Evolutionary conservation across 2,888 invertebrate species (phyloP), one percentile per base, ranked within the genome.

Genomic region (Caenorhabditis becei): DNA sequence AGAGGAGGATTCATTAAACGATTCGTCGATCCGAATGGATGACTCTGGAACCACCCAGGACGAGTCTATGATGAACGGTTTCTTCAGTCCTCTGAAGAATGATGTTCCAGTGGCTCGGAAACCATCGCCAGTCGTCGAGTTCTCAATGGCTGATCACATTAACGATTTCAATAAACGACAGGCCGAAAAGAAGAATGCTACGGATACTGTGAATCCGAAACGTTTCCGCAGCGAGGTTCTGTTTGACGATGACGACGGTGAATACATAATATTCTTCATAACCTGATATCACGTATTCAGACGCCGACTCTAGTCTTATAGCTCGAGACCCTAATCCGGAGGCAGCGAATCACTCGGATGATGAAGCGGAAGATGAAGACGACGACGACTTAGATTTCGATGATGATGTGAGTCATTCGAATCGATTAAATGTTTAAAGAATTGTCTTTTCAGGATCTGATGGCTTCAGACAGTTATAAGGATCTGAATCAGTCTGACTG

Each of bases 111-210:
- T 44, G 10, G 14, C 10, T 3, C 41, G 41, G 16, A 41, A 41
- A 18, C 1, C 23, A 18, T 44, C 32, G n/a, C 35, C 49, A 2
- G 35, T 37, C 20, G 65, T 65, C 1, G 72, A 72, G 35, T 72
- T 72, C 20, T 72, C 72, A 1, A 72, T 72, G 72, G 24, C 49
- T 24, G 65, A 23, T 14, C 72, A 72, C 20, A 49, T 72, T 35
- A 49, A 44, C 14, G 72, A 72, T 0, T 72, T 49, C 49, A 65
- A 49, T 49, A 47, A 72, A 10, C 26, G 72, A 49, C 65, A 65
- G 37, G 72, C 72, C 0, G 41, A 62, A 2, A 47, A 49, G 7
- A 62, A 63, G 35, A 18, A 44, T 14, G 35, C 44, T 4, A 53
- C 23, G 23, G 58, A 35, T 35, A 14, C 16, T 41, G 41, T 10